phyloP scores from a whole-genome alignment of 2,888 invertebrate genomes.

The Autographa pulchrina region DNA sequence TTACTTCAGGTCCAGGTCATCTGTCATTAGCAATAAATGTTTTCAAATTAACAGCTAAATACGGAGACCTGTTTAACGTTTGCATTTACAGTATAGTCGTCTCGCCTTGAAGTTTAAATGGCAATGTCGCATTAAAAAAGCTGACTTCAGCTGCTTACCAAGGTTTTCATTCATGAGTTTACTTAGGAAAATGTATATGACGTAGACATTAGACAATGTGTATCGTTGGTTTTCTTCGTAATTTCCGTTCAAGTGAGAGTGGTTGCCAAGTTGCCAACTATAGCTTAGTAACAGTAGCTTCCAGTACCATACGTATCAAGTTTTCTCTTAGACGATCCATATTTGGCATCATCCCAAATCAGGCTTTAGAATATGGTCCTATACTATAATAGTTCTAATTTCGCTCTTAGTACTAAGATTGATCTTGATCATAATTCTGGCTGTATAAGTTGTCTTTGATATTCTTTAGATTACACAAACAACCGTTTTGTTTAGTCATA shows the following conservation, averaged over 20 bases:
- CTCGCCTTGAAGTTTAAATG: conserved; percentile 66
- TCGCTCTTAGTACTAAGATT: neutral
- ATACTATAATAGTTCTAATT: conserved; percentile 1
- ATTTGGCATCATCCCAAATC: conserved; percentile 9
- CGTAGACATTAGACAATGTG: conserved; percentile 34
- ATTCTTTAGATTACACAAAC: neutral
- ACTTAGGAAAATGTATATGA: conserved; percentile 23
- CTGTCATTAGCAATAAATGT: conserved; percentile 34
- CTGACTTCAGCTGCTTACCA: conserved; percentile 66
- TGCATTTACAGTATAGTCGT: conserved; percentile 49
- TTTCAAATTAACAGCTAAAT: conserved; percentile 40
- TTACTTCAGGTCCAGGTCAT: conserved; percentile 28
- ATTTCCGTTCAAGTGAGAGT: conserved; percentile 43
- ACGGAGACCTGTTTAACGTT: conserved; percentile 47
- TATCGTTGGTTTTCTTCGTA: conserved; percentile 27
- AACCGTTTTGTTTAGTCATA: conserved; percentile 28
- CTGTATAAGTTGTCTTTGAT: neutral
- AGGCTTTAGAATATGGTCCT: neutral
- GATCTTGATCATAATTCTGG: neutral
- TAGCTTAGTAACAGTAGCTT: neutral
- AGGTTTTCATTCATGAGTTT: conserved; percentile 69
- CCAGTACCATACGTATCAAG: conserved; percentile 10
- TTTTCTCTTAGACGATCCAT: conserved; percentile 24
- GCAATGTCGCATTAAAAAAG: conserved; percentile 67
- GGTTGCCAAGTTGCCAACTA: conserved; percentile 12